These are phyloP conservation scores for Agelaius phoeniceus DNA, from an alignment of 2,113 vertebrate species.

Conservation along the genomic window DNA sequence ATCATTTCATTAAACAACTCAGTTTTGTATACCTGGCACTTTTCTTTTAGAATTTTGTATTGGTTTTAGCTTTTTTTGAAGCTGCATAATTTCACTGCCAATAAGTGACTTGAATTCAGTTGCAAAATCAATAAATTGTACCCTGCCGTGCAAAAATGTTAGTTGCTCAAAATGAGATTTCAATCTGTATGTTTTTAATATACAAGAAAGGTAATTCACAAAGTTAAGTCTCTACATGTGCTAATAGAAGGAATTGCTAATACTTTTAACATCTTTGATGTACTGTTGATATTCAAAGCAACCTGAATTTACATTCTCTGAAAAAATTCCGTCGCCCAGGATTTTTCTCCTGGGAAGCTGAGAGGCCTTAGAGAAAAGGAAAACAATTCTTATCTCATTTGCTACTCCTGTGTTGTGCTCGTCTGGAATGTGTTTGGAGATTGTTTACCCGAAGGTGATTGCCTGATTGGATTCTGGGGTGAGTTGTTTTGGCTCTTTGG, in stretches of 20 bases:
- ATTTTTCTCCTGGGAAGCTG: too few species aligned
- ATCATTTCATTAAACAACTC: conserved; percentile 18
- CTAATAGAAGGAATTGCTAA: neutral
- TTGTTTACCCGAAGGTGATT: too few species aligned
- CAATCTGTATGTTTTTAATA: neutral
- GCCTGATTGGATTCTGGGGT: too few species aligned
- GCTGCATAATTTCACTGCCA: conserved; percentile 8
- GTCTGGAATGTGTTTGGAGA: too few species aligned
- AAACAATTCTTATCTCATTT: too few species aligned
- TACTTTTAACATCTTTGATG: neutral
- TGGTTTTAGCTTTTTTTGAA: conserved; percentile 13
- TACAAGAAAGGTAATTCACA: neutral
- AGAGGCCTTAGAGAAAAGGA: too few species aligned
- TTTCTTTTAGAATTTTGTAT: conserved; percentile 19
- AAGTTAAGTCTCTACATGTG: neutral
- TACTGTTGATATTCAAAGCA: neutral
- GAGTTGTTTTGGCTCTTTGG: too few species aligned
- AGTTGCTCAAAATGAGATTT: neutral
- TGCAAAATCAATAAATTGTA: conserved; percentile 34
- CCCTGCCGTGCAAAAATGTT: neutral
- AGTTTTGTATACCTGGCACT: neutral
- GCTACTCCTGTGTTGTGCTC: too few species aligned
- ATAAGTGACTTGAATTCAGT: conserved; percentile 36
- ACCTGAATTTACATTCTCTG: neutral
- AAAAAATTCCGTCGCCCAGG: too few species aligned